A percentile compares a stretch with the other conserved stretches of the same genome.
Evolutionary conservation across 1,140 invertebrate genomes (phyloP).

Genomic region (Ceratosolen fusciceps): DNA sequence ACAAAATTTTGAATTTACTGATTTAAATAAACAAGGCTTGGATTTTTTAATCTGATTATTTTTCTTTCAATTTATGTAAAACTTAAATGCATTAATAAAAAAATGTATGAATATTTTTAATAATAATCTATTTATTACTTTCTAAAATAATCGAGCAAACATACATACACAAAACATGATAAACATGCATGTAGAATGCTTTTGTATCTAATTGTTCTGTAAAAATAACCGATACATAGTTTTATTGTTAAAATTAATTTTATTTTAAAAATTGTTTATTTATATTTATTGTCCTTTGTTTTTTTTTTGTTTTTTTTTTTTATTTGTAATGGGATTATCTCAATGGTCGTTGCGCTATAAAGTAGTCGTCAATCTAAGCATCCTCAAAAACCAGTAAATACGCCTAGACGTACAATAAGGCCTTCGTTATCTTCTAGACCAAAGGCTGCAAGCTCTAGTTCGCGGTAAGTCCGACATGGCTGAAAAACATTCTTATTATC

Average conservation of each 20-base stretch:
- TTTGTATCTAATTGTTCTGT: neutral
- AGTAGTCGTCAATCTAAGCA: constrained; percentile 58
- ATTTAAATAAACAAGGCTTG: neutral
- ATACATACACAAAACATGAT: neutral
- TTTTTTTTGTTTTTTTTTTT: constrained; percentile 17
- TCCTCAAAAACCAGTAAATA: constrained; percentile 55
- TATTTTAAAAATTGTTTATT: neutral
- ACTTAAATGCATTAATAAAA: constrained; percentile 22
- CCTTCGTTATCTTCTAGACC: constrained; percentile 47
- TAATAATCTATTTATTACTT: constrained; percentile 2
- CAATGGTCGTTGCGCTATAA: constrained; percentile 49
- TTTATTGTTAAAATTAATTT: neutral
- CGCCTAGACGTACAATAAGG: constrained; percentile 58
- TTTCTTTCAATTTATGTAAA: constrained; percentile 15
- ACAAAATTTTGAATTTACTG: constrained; percentile 8
- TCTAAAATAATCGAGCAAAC: constrained; percentile 2
- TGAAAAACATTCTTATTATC: too few relatives aligned
- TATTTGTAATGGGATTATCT: constrained; percentile 14
- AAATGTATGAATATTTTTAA: neutral
- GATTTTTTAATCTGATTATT: neutral
- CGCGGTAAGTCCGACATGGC: constrained; percentile 57
- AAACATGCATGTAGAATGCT: constrained; percentile 5
- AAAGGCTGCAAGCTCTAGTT: constrained; percentile 40
- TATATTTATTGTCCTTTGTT: constrained; percentile 12
- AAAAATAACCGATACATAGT: neutral